Conservation (phyloP, 2,888 invertebrate species). For the Fissipunctia ypsillon region DNA sequence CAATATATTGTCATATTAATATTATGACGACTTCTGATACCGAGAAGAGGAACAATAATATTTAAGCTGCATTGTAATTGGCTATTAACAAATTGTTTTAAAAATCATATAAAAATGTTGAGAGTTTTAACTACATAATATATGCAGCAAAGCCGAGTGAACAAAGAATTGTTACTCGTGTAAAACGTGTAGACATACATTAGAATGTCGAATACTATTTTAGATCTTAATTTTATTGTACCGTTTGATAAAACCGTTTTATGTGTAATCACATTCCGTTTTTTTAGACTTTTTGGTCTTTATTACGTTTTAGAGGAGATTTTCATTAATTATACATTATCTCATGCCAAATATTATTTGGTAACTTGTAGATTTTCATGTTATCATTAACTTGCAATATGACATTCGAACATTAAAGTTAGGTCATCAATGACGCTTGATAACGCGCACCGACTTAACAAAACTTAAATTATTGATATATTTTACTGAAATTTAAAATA, state of each 20-base stretch:
- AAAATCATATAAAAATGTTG: constrained; percentile 20
- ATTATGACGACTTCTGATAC: constrained; percentile 13
- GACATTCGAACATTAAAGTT: background rate
- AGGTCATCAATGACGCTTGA: background rate
- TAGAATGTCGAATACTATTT: constrained; percentile 52
- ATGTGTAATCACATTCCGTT: constrained; percentile 79
- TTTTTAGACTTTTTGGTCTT: constrained; percentile 72
- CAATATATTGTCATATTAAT: constrained; percentile 29
- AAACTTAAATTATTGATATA: background rate
- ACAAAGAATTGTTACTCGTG: constrained; percentile 13
- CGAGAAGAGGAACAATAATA: constrained; percentile 49
- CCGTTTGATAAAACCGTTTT: constrained; percentile 71
- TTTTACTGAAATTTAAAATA: background rate
- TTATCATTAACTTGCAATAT: constrained; percentile 21
- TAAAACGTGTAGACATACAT: constrained; percentile 42
- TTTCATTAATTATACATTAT: constrained; percentile 61
- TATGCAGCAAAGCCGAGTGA: constrained; percentile 1
- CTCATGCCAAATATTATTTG: constrained; percentile 57
- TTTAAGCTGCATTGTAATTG: constrained; percentile 27
- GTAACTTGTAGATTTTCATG: constrained; percentile 39
- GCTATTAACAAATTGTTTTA: constrained; percentile 7
- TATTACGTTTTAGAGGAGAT: constrained; percentile 64
- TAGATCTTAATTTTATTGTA: constrained; percentile 66
- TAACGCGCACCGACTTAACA: background rate
- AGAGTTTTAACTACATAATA: background rate